Conservation (phyloP, 2,113 vertebrate genomes). For the Eretmochelys imbricata region DNA sequence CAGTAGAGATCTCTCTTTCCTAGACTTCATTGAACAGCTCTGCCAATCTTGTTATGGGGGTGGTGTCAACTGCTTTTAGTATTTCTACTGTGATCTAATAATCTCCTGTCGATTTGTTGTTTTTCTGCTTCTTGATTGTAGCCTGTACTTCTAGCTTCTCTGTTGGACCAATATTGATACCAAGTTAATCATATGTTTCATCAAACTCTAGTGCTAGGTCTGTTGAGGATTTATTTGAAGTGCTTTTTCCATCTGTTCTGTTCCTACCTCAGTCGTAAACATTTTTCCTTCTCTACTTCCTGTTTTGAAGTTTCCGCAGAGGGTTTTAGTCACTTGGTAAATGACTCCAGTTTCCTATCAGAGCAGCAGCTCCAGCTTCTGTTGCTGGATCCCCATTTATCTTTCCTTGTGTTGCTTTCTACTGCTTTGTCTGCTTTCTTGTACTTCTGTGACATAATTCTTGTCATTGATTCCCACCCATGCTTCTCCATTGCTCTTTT, state of each 20-base stretch:
- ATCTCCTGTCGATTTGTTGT: not conserved
- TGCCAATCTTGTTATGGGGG: not conserved
- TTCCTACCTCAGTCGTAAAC: not conserved
- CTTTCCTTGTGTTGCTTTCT: not conserved
- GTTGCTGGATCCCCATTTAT: not conserved
- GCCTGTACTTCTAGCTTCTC: not conserved
- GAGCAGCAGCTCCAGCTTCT: not conserved
- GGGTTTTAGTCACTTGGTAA: not conserved
- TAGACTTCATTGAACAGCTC: not conserved
- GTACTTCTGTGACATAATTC: no score
- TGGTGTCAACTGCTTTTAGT: not conserved
- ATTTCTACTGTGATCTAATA: not conserved
- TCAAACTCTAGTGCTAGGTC: not conserved
- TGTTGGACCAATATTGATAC: not conserved
- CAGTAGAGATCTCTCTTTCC: not conserved
- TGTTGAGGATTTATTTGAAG: not conserved
- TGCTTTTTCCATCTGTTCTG: not conserved
- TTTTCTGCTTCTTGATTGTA: not conserved
- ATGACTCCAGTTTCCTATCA: not conserved
- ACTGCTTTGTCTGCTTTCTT: not conserved
- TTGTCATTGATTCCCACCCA: no score
- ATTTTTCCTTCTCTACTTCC: not conserved
- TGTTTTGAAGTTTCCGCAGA: not conserved
- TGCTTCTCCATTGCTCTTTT: not conserved
- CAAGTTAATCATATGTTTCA: not conserved